These are phyloP conservation scores for Idris sp. DNA, from an alignment of 1,140 invertebrate genomes.

Conservation along the genomic window DNA sequence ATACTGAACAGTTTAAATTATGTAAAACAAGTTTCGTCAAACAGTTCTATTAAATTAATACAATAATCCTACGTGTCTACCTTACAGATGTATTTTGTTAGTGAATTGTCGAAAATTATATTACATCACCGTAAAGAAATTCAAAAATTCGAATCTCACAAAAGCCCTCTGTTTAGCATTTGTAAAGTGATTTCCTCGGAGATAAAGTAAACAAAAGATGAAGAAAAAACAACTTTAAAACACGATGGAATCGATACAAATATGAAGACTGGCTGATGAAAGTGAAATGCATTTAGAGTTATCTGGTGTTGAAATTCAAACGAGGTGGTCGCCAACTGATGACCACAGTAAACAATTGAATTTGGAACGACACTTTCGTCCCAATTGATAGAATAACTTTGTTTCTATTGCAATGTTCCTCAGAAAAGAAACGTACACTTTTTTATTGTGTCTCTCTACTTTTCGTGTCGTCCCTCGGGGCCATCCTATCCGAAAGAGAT, in stretches of 20 bases:
- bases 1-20: no score
- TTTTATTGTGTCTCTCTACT: conserved; percentile 37
- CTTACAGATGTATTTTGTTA: conserved; percentile 3
- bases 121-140: conserved; percentile 12
- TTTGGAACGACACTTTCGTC: conserved; percentile 29
- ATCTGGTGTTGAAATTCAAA: conserved; percentile 4
- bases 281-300: neutral
- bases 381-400: conserved; percentile 52
- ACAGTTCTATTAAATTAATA: neutral
- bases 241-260: no score
- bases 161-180: conserved; percentile 11
- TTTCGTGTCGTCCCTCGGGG: conserved; percentile 34
- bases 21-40: no score
- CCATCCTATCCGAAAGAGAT: conserved; percentile 50
- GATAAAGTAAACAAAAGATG: conserved; percentile 3
- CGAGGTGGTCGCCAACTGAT: conserved; percentile 10
- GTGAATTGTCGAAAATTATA: conserved; percentile 11
- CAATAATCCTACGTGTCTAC: neutral
- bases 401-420: conserved; percentile 34
- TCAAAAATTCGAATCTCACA: conserved; percentile 15
- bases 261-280: conserved; percentile 1
- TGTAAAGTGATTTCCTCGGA: conserved; percentile 4
- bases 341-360: conserved; percentile 28
- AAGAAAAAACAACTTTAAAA: no score
- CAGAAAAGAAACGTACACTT: conserved; percentile 31